Conservation (phyloP, 35 echinoderm and acorn worm genomes). For the Stichopus chloronotus region DNA sequence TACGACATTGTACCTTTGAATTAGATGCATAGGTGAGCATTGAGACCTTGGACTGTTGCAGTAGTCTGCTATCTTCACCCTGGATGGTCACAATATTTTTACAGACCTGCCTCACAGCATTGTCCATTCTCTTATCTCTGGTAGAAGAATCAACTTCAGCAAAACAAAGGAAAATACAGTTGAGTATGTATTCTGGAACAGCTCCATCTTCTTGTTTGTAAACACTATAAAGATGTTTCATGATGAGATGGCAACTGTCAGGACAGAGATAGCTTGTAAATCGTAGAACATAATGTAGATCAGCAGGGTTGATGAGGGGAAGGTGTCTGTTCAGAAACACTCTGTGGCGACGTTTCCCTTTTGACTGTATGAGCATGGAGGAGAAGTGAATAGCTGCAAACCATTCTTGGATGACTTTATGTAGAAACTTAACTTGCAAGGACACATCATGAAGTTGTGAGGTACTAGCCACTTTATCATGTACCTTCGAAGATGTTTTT, state of each 20-base stretch:
- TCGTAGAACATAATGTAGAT: not conserved
- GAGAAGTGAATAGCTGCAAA: slow-evolving; percentile 21
- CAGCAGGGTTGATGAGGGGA: not conserved
- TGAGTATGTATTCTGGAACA: not conserved
- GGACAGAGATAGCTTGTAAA: not conserved
- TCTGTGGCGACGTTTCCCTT: too few species aligned
- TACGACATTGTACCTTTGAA: not conserved
- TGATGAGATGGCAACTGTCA: not conserved
- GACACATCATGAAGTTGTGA: not conserved
- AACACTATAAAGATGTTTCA: not conserved
- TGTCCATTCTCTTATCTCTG: not conserved
- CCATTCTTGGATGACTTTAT: slow-evolving; percentile 18
- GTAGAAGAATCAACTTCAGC: not conserved
- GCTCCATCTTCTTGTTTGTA: not conserved
- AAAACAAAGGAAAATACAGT: slow-evolving; percentile 1
- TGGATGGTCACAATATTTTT: not conserved
- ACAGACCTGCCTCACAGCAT: not conserved
- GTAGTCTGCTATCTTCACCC: not conserved
- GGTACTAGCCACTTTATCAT: too few species aligned
- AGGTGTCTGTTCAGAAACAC: not conserved
- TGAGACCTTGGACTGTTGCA: not conserved
- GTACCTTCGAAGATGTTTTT: too few species aligned
- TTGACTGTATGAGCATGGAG: not conserved
- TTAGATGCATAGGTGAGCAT: not conserved
- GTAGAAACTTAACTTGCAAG: not conserved